A percentile compares a stretch with the other conserved stretches of the same genome.
phyloP scores from a whole-genome alignment of 2,888 invertebrate genomes.

The Stenoptilia bipunctidactyla region DNA sequence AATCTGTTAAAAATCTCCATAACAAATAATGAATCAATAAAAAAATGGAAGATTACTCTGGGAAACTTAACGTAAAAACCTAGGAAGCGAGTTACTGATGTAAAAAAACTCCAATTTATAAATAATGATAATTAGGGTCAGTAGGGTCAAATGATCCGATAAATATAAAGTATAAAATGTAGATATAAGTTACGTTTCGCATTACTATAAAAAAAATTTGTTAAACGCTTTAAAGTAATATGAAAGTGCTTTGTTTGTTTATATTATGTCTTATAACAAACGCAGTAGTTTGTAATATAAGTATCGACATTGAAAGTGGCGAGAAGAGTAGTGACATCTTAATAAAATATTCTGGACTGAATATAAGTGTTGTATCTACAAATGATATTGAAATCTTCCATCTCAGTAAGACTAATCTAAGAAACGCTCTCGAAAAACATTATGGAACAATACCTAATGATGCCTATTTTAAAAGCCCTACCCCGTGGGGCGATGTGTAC shows the following conservation, averaged over 20 bases:
- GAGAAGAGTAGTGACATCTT: slow-evolving; percentile 20
- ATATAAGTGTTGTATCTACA: slow-evolving; percentile 25
- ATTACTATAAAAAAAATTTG: too few relatives aligned
- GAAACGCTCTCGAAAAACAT: slow-evolving; percentile 26
- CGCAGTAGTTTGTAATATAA: slow-evolving; percentile 23
- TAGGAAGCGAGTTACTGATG: too few relatives aligned
- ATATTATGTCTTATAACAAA: not conserved
- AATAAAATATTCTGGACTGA: slow-evolving; percentile 28
- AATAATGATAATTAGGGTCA: too few relatives aligned
- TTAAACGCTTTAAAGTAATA: too few relatives aligned
- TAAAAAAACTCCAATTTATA: too few relatives aligned
- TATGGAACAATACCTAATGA: slow-evolving; percentile 30
- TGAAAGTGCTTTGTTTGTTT: not conserved
- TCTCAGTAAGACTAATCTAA: slow-evolving; percentile 24
- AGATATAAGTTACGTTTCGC: too few relatives aligned
- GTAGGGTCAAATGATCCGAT: too few relatives aligned
- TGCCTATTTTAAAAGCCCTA: slow-evolving; percentile 39
- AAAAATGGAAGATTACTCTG: too few relatives aligned
- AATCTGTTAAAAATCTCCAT: too few relatives aligned
- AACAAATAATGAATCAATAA: too few relatives aligned
- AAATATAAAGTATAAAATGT: too few relatives aligned
- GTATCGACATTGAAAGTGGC: slow-evolving; percentile 25
- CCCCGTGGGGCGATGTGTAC: slow-evolving; percentile 52
- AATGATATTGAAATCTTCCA: slow-evolving; percentile 34
- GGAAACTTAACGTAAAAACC: too few relatives aligned